phyloP scores from a whole-genome alignment of 2,797 vertebrate species.

The Novumbra hubbsi region DNA sequence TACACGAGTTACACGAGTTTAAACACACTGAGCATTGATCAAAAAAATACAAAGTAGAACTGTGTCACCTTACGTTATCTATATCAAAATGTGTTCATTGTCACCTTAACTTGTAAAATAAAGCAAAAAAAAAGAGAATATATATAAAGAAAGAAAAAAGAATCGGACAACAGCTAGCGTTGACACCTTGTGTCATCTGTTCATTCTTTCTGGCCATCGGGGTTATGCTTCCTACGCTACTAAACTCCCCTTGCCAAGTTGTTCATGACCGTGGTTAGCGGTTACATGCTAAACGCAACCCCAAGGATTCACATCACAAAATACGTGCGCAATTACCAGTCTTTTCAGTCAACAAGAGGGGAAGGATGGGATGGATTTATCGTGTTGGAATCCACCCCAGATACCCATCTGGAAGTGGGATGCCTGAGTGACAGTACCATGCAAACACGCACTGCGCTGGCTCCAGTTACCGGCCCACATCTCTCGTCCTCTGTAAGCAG shows the following conservation, averaged over 20 bases:
- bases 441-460: not conserved
- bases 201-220: not conserved
- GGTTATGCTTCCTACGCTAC: not conserved
- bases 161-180: not conserved
- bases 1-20: no score
- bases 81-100: no score
- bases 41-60: no score
- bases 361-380: not conserved
- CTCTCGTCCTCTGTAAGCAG: not conserved
- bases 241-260: not conserved
- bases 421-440: not conserved
- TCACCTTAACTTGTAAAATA: no score
- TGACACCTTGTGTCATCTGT: not conserved
- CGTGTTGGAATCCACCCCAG: not conserved
- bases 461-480: not conserved
- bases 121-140: no score
- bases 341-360: not conserved
- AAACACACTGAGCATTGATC: no score
- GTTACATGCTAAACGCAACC: not conserved
- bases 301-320: not conserved
- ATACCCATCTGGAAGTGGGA: not conserved
- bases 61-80: no score
- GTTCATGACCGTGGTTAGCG: not conserved
- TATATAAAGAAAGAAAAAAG: no score
- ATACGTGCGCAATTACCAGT: not conserved